Evolutionary conservation across 2,797 vertebrate species (phyloP), one percentile per base, ranked within the genome.

Genomic region (Enteromius radiatus): DNA sequence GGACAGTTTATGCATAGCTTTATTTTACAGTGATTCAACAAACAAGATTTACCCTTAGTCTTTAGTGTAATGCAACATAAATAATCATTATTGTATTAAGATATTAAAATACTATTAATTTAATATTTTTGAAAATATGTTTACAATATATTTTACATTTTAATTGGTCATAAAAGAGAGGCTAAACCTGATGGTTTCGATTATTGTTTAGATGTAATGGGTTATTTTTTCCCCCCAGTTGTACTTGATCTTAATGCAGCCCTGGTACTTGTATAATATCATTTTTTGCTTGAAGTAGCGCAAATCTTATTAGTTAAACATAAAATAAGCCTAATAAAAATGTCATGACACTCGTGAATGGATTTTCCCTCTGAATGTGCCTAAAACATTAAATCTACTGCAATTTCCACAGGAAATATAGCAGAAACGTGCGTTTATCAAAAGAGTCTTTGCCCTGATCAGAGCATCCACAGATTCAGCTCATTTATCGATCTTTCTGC

Each of bases 371-470:
- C 5, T 0, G 12, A 52, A 23, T 59, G 45, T 78, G 21, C 76
- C 23, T 4, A 59, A 80, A 70, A 80, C 19, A 14, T 71, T 14
- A 15, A 3, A 49, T 52, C 45, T 54, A 49, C 45, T 54, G 61
- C 5, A 67, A 91, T 93, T 94, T 94, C 93, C 93, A 93, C 89
- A 83, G 92, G 92, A 94, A 93, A 93, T 84, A 90, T 84, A 84
- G 47, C 2, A 87, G 41, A 84, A 67, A 76, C 3, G 56, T 88
- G 23, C 77, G 80, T 85, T 80, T 12, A 73, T 74, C 75, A 52
- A 82, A 33, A 73, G 63, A 71, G 54, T 47, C 28, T 17, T 52
- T 31, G 12, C 15, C 11, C 36, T 67, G 70, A 41, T 52, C 17
- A 31, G 21, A 43, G 31, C 61, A 3, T 45, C 11, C n/a, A 63